phyloP scores from a whole-genome alignment of 2,888 invertebrate genomes.

The Bombylius discolor region DNA sequence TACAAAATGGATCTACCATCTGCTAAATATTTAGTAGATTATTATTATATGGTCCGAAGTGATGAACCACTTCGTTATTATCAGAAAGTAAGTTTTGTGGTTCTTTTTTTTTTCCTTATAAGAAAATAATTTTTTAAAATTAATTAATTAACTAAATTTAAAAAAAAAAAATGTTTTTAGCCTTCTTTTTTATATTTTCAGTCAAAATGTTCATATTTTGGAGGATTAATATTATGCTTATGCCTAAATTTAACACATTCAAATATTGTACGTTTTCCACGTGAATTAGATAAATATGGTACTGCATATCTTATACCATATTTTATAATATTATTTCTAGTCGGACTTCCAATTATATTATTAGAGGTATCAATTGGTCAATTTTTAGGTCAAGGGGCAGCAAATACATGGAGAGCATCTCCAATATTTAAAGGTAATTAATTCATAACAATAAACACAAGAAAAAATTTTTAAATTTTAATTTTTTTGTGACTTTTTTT shows the following conservation, averaged over 20 bases:
- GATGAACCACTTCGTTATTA: constrained; percentile 37
- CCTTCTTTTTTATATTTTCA: constrained; percentile 18
- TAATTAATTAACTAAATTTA: not conserved
- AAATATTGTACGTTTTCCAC: constrained; percentile 36
- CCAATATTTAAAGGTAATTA: constrained; percentile 36
- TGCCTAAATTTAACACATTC: constrained; percentile 36
- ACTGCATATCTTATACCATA: constrained; percentile 35
- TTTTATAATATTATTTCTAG: constrained; percentile 33
- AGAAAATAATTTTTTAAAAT: not conserved
- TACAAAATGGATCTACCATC: constrained; percentile 35
- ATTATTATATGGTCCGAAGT: constrained; percentile 35
- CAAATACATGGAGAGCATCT: constrained; percentile 36
- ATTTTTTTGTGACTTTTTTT: not conserved
- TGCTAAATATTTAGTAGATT: constrained; percentile 37
- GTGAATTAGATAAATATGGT: constrained; percentile 35
- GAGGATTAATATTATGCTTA: constrained; percentile 35
- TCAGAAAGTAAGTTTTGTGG: constrained; percentile 32
- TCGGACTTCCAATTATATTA: constrained; percentile 35
- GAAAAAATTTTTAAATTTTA: not conserved
- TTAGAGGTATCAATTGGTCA: constrained; percentile 36
- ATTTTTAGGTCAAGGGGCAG: constrained; percentile 37
- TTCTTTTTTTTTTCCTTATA: not conserved
- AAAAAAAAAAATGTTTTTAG: not conserved
- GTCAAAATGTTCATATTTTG: constrained; percentile 38
- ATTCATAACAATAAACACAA: not conserved